Evolutionary conservation across 2,113 vertebrate species (phyloP).

Genomic region (Hemibagrus wyckioides): DNA sequence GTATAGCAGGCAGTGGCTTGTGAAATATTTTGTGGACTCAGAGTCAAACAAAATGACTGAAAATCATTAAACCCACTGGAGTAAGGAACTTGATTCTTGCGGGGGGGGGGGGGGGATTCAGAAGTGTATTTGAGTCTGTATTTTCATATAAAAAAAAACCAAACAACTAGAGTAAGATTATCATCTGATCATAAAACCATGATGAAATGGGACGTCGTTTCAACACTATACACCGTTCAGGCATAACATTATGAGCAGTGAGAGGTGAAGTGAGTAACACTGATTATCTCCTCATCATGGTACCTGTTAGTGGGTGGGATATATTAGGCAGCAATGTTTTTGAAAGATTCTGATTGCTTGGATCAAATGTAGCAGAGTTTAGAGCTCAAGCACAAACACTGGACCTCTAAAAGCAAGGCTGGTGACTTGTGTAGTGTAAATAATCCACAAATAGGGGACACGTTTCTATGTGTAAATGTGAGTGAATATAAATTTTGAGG

Average conservation of each 20-base stretch:
- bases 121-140: not conserved
- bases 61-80: no score
- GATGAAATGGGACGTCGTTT: no score
- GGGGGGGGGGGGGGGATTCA: no score
- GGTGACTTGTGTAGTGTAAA: not conserved
- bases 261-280: no score
- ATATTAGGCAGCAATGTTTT: no score
- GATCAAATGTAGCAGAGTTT: not conserved
- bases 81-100: no score
- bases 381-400: not conserved
- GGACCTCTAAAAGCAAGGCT: not conserved
- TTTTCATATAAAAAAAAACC: not conserved
- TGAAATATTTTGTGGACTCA: not conserved
- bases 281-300: no score
- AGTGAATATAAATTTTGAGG: not conserved
- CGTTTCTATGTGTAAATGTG: not conserved
- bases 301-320: no score
- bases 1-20: no score
- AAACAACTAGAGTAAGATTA: not conserved
- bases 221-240: no score
- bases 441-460: not conserved
- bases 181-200: not conserved
- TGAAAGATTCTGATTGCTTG: not conserved
- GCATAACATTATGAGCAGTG: no score
- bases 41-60: no score